Base-by-base conservation (phyloP, 2,797 vertebrate species). In the Danio albolineatus region DNA sequence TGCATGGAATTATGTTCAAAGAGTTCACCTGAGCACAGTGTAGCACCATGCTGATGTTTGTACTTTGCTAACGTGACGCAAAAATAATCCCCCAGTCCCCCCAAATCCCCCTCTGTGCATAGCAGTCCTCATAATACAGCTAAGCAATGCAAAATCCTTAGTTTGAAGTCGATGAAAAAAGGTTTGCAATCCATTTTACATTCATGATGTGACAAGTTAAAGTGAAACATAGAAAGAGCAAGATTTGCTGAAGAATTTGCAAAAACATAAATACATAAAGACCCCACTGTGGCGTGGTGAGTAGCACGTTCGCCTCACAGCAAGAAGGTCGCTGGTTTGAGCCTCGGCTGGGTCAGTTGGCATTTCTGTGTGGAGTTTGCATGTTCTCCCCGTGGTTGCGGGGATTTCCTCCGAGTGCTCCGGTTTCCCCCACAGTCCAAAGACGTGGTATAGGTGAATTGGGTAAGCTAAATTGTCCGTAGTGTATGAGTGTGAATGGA, bases 11-110 rank as follows among this genome's bases (percentile, higher is more conserved):
- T 21, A 21, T 38, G 39, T 2, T 21, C 16, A 60, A 12, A 77
- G 53, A 70, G 10, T n/a, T 38, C 10, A 48, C 36, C 59, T 76
- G 12, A 46, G 12, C 12, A 21, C 7, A 8, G 16, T 19, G 48
- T 59, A 28, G 62, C 21, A 71, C 19, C 19, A 44, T 62, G 19
- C 53, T 64, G 57, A 13, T 44, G 66, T 71, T 71, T 71, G 56
- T 78, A 53, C 57, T 54, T 73, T 17, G 54, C 43, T 76, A 53
- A 44, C 16, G 7, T 66, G 21, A 54, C 46, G 36, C 17, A 51
- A 62, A 78, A 53, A 43, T 71, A 78, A 78, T 78, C 44, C 12
- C 9, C 16, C 36, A 39, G 56, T 12, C 28, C 56, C 51, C 6
- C 44, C 41, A 71, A 77, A 36, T 6, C 54, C n/a, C 17, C 51